phyloP scores from a whole-genome alignment of 2,888 invertebrate species.

The Drosophila conformis region DNA sequence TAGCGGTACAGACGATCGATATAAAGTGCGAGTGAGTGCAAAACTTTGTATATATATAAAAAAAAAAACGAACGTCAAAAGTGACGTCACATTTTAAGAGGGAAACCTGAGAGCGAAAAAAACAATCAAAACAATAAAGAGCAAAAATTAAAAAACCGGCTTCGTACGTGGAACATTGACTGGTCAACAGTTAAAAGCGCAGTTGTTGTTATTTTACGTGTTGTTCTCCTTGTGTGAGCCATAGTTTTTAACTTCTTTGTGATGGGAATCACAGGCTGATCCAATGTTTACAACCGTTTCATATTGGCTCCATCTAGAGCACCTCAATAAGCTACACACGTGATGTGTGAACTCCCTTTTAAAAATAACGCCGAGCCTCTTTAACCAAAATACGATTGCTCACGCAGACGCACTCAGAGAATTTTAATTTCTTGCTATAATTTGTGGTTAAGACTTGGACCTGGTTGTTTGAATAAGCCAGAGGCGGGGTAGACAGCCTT shows the following conservation, averaged over 20 bases:
- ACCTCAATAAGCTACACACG: constrained; percentile 61
- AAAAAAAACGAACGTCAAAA: constrained; percentile 62
- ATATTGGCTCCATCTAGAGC: constrained; percentile 52
- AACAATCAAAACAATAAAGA: constrained; percentile 17
- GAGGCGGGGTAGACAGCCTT: neutral
- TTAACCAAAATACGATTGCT: constrained; percentile 41
- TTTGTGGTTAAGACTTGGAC: constrained; percentile 23
- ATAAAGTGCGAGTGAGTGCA: constrained; percentile 38
- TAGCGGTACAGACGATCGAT: constrained; percentile 36
- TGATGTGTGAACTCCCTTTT: constrained; percentile 62
- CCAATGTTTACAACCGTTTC: constrained; percentile 50
- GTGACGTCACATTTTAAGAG: constrained; percentile 70
- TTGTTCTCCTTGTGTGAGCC: constrained; percentile 21
- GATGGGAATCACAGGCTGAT: constrained; percentile 50
- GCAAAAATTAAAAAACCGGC: constrained; percentile 55
- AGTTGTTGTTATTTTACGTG: constrained; percentile 7
- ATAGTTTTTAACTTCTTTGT: constrained; percentile 51
- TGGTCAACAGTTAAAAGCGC: constrained; percentile 22
- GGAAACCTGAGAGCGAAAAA: neutral
- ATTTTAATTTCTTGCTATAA: constrained; percentile 22
- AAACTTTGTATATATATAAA: constrained; percentile 48
- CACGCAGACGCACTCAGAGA: constrained; percentile 36
- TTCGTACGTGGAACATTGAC: constrained; percentile 39
- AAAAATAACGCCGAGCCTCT: constrained; percentile 52
- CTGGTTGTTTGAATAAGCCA: neutral